Conservation (phyloP, 2,797 vertebrate genomes). For the Acanthurus lineatus region DNA sequence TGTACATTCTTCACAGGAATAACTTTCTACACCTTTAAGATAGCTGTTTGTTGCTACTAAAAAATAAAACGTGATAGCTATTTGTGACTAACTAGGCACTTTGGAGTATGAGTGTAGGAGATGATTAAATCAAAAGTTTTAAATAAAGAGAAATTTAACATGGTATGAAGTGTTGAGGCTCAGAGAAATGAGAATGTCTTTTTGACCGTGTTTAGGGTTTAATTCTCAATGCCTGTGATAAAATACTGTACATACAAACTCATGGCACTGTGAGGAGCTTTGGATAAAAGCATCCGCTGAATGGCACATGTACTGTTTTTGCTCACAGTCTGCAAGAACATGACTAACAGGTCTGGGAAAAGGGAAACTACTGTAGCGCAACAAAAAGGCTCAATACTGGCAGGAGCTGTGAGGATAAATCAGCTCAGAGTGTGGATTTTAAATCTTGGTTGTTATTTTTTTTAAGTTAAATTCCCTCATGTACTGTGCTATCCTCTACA, state of each 20-base stretch:
- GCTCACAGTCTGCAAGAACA: slow-evolving; percentile 41
- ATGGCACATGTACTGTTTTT: slow-evolving; percentile 41
- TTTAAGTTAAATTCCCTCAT: not conserved
- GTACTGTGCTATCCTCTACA: not conserved
- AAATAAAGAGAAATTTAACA: slow-evolving; percentile 22
- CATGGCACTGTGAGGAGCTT: slow-evolving; percentile 51
- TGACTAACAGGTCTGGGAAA: not conserved
- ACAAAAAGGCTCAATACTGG: not conserved
- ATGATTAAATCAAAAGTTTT: slow-evolving; percentile 17
- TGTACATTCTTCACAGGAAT: slow-evolving; percentile 63
- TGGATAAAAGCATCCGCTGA: slow-evolving; percentile 18
- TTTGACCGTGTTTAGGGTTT: slow-evolving; percentile 15
- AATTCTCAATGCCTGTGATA: slow-evolving; percentile 18
- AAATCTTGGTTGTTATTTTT: not conserved
- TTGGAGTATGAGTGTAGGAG: slow-evolving; percentile 71
- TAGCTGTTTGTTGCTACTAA: slow-evolving; percentile 21
- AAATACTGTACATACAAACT: slow-evolving; percentile 37
- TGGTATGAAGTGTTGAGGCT: slow-evolving; percentile 36
- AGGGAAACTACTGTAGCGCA: slow-evolving; percentile 27
- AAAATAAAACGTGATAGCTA: slow-evolving; percentile 62
- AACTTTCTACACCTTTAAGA: slow-evolving; percentile 8
- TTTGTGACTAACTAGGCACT: slow-evolving; percentile 84
- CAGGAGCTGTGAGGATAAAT: slow-evolving; percentile 7
- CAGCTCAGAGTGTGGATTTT: not conserved
- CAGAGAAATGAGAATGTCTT: slow-evolving; percentile 9